Evolutionary conservation across 2,888 invertebrate genomes (phyloP).

Genomic region (Torymus aiolomorphi): DNA sequence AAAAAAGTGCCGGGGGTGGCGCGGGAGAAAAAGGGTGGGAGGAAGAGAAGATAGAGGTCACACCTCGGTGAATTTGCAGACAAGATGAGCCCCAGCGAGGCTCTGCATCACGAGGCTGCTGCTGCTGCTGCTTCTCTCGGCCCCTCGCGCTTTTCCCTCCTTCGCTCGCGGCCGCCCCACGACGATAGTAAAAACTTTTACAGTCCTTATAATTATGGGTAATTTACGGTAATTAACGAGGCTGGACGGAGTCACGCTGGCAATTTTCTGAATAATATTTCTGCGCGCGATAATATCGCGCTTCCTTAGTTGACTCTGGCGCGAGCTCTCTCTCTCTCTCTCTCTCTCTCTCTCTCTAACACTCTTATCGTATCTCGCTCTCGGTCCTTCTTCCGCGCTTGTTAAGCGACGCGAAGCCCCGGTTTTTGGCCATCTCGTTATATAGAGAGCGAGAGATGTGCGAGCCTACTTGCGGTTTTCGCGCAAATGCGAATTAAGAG

Average conservation of each 20-base stretch:
- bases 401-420: not conserved
- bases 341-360: not conserved
- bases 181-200: constrained; percentile 76
- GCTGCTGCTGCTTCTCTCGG: constrained; percentile 26
- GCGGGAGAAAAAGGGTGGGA: not conserved
- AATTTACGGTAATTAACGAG: constrained; percentile 76
- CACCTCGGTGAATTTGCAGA: constrained; percentile 70
- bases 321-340: too few species aligned
- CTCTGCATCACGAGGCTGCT: constrained; percentile 69
- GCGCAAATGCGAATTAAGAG: constrained; percentile 42
- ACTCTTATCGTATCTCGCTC: constrained; percentile 31
- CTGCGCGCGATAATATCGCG: constrained; percentile 72
- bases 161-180: constrained; percentile 64
- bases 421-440: constrained; percentile 32
- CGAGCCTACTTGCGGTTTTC: constrained; percentile 10
- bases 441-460: constrained; percentile 11
- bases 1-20: not conserved
- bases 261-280: constrained; percentile 76
- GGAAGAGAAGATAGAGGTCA: constrained; percentile 60
- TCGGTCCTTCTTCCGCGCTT: constrained; percentile 2
- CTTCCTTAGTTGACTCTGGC: constrained; percentile 59
- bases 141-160: constrained; percentile 53
- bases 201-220: constrained; percentile 76
- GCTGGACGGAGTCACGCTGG: constrained; percentile 74
- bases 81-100: constrained; percentile 71